These are phyloP conservation scores for Polypterus bichir DNA, from an alignment of 2,113 vertebrate genomes.

Conservation along the genomic window DNA sequence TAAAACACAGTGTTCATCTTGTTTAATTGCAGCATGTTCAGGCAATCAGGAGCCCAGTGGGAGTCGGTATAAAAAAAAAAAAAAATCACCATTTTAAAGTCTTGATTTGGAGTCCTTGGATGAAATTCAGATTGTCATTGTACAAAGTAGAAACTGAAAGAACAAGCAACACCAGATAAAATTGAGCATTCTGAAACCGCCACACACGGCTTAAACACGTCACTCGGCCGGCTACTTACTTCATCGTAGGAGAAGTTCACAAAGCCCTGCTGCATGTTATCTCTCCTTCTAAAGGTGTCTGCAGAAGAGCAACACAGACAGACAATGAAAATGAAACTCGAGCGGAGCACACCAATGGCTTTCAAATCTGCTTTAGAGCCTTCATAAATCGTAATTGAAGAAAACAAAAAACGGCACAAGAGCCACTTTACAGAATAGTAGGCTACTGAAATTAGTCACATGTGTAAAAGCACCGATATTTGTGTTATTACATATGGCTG, in stretches of 20 bases:
- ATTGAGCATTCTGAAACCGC: background rate
- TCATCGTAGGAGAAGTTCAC: slow-evolving; percentile 76
- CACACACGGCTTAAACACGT: background rate
- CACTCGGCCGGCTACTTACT: slow-evolving; percentile 46
- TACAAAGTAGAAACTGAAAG: slow-evolving; percentile 63
- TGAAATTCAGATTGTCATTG: slow-evolving; percentile 51
- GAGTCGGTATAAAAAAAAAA: background rate
- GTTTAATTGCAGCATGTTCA: background rate
- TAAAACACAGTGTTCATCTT: background rate
- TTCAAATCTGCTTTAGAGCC: slow-evolving; percentile 12
- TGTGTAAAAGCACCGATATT: too few relatives aligned
- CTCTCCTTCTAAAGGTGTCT: slow-evolving; percentile 73
- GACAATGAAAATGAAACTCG: slow-evolving; percentile 14
- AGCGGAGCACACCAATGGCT: slow-evolving; percentile 3
- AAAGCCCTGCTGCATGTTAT: slow-evolving; percentile 66
- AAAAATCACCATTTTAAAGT: too few relatives aligned
- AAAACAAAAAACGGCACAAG: slow-evolving; percentile 5
- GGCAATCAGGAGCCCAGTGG: background rate
- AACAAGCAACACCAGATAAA: slow-evolving; percentile 10
- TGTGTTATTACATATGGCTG: too few relatives aligned
- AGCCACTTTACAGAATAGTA: background rate
- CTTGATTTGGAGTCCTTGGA: background rate
- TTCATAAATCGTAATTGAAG: slow-evolving; percentile 1
- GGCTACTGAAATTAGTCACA: too few relatives aligned
- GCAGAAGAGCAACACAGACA: slow-evolving; percentile 17